A percentile compares a stretch with the other conserved stretches of the same genome.
Conservation (phyloP, 2,113 vertebrate species). For the Coracopsis vasa region DNA sequence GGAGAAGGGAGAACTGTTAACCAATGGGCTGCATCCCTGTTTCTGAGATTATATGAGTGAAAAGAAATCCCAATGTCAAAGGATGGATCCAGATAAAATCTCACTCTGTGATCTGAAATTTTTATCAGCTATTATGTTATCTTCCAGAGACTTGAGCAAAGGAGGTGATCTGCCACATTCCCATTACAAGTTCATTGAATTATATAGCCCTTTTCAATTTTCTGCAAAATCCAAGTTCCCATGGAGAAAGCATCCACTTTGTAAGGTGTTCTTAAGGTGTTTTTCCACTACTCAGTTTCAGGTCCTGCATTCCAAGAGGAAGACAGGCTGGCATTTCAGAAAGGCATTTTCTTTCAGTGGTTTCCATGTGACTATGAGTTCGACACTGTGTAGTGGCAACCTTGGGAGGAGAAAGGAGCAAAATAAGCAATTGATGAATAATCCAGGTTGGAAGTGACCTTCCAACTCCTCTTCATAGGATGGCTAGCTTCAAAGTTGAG, state of each 20-base stretch:
- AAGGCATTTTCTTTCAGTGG: background rate
- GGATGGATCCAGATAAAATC: background rate
- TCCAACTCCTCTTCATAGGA: background rate
- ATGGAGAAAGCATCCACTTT: background rate
- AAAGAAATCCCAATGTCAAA: background rate
- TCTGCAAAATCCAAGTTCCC: background rate
- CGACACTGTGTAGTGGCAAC: background rate
- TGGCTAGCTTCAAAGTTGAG: background rate
- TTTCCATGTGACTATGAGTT: background rate
- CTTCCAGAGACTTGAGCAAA: background rate
- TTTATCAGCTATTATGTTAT: background rate
- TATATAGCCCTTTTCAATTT: background rate
- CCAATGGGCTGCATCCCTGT: background rate
- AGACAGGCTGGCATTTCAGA: background rate
- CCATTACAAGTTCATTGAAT: background rate
- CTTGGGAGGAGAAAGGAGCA: background rate
- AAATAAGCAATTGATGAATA: background rate
- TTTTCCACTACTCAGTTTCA: background rate
- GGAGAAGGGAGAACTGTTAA: background rate
- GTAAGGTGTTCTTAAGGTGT: background rate
- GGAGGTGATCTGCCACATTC: background rate
- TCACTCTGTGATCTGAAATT: background rate
- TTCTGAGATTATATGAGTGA: background rate
- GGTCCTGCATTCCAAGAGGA: background rate
- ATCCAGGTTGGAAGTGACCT: background rate